Base-by-base conservation (phyloP, 2,888 invertebrate species). In the Sipha maydis region DNA sequence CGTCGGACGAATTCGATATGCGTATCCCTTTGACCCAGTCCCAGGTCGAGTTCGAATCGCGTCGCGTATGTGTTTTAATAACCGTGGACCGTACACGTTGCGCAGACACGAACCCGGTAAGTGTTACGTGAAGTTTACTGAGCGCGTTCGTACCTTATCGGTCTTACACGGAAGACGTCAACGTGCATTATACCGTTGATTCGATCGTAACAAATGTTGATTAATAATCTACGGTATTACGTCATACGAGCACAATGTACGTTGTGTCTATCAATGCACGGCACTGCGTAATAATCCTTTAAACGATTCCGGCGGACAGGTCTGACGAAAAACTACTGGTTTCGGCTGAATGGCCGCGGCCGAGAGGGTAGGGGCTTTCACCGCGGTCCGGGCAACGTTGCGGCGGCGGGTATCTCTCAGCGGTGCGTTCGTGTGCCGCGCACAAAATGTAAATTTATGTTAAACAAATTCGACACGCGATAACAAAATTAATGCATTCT, bases 381-480 rank as follows among this genome's bases (percentile, higher is more conserved):
- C 75, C 38, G 73, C 25, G 8, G 67, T 25, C 75, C 75, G 75
- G 75, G n/a, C 3, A 14, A 14, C 48, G 14, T 38, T 41, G 75
- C 25, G 25, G 41, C 5, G 48, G 11, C 31, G 1, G 38, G 38
- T 25, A 21, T n/a, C 71, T 71, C 17, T 31, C 28, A 1, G 3
- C 7, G n/a, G 7, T 31, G 28, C 38, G 3, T 38, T 38, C 75
- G 38, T 2, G 38, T 34, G 75, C 38, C 9, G 9, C 34, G 21
- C 75, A 67, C 76, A 11, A 78, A 54, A 78, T 85, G 85, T 85
- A 85, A 78, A 85, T 85, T 67, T 85, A 78, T 85, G 77, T 78
- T 25, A 85, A 85, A 77, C 78, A 54, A 78, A 78, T 85, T 78
- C 71, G 34, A 78, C 78, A 34, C 11, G 48, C 69, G 54, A 78